Base-by-base conservation (phyloP, 1,140 invertebrate species). In the Danaus plexippus region DNA sequence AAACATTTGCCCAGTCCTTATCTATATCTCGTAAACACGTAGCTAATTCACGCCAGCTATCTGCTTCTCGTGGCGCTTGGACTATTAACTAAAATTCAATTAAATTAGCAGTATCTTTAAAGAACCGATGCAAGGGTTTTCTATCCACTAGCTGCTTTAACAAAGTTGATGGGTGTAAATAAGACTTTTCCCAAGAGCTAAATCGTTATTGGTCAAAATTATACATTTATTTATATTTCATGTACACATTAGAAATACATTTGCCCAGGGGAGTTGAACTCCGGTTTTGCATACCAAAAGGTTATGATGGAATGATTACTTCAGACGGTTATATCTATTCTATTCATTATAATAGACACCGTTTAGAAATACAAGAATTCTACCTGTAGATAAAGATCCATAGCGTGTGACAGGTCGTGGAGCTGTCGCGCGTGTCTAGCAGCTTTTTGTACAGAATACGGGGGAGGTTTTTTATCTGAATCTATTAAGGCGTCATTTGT, bases 311-410 rank as follows among this genome's bases (percentile, higher is more conserved):
- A 32, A 32, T 32, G 5, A 32, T 32, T 32, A 32, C 22, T 32
- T 32, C 1, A 32, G 4, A 32, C 22, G 7, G 4, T 32, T 32
- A 8, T 32, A 32, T 32, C 22, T 6, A 32, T 32, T 32, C 2
- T 32, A 32, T 32, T 32, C 7, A 32, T 32, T 32, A 32, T 32
- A 32, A 32, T 32, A 32, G 2, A 32, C 7, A 32, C 22, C 22
- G 22, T 8, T 32, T 32, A 32, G 2, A 32, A 43, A 22, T 13
- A 9, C 11, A 11, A 4, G 11, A 50, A 15, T 40, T n/a, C 55
- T 61, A 77, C 83, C 66, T 83, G 78, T 47, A 83, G 58, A 59
- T 79, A 83, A n/a, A 85, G 67, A 9, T 83, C 71, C 6, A 68
- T 51, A 10, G 83, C 80, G 50, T 86, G 81, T 10, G 59, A 46